These are phyloP conservation scores for Nasua narica DNA, from an alignment of 2,797 vertebrate species.

Conservation along the genomic window DNA sequence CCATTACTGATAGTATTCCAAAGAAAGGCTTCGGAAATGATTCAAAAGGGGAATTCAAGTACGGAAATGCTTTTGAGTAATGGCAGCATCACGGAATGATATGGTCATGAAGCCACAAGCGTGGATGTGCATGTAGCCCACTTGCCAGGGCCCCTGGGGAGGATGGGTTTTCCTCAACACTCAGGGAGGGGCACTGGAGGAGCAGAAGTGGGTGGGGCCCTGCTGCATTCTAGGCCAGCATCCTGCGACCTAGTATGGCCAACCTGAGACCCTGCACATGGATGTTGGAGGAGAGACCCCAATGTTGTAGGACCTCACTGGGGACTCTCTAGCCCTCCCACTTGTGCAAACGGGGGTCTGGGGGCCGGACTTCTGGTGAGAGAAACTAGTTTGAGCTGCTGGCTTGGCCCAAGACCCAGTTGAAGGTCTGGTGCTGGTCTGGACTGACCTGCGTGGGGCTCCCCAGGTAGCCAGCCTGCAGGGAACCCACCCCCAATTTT, in stretches of 20 bases:
- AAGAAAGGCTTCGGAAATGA: not conserved
- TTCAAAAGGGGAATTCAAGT: not conserved
- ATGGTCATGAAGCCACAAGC: not conserved
- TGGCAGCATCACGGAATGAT: not conserved
- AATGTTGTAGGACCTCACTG: rapidly evolving
- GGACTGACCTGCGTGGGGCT: rapidly evolving
- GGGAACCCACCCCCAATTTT: not conserved
- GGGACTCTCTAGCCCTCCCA: rapidly evolving
- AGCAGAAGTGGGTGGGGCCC: rapidly evolving
- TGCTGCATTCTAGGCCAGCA: not conserved
- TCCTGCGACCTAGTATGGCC: rapidly evolving
- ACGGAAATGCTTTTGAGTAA: not conserved
- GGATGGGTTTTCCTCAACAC: not conserved
- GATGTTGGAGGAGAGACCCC: not conserved
- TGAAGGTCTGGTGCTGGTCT: too few relatives aligned
- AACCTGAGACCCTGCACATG: too few relatives aligned
- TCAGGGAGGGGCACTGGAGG: rapidly evolving
- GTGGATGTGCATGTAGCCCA: not conserved
- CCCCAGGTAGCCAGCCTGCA: not conserved
- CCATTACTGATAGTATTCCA: not conserved
- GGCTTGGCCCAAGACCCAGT: not conserved
- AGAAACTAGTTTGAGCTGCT: not conserved
- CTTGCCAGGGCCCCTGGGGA: rapidly evolving
- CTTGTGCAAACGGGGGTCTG: not conserved
- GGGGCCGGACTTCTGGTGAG: too few relatives aligned